Conservation (phyloP, 1,140 invertebrate species). For the Mactra quadrangularis region DNA sequence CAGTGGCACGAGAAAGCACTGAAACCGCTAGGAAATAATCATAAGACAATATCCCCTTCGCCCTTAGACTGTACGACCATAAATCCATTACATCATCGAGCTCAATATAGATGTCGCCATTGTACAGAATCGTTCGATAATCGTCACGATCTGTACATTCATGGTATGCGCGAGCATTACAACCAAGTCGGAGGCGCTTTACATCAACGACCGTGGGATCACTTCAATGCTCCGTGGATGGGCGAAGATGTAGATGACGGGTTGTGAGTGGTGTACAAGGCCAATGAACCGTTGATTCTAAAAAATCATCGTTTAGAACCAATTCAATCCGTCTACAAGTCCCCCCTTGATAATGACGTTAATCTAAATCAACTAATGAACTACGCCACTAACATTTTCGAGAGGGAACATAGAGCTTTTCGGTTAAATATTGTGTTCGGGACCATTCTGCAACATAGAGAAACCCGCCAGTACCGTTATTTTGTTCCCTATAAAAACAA, state of each 20-base stretch:
- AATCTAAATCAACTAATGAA: neutral
- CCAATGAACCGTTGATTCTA: no score
- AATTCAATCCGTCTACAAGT: conserved; percentile 3
- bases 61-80: neutral
- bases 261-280: neutral
- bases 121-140: conserved; percentile 5
- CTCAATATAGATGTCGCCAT: no score
- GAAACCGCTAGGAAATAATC: neutral
- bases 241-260: neutral
- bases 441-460: conserved; percentile 13
- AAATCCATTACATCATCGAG: no score
- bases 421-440: no score
- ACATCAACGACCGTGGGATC: no score
- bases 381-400: neutral
- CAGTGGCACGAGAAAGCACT: neutral
- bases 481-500: no score
- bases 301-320: neutral
- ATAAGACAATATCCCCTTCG: neutral
- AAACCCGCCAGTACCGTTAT: conserved; percentile 28
- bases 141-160: conserved; percentile 6
- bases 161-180: conserved; percentile 7
- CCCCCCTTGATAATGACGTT: conserved; percentile 10
- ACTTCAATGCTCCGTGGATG: conserved; percentile 8
- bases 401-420: conserved; percentile 22
- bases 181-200: neutral